Evolutionary conservation across 2,888 invertebrate species (phyloP), one percentile per base, ranked within the genome.

Genomic region (Megaustenia siamemsis): DNA sequence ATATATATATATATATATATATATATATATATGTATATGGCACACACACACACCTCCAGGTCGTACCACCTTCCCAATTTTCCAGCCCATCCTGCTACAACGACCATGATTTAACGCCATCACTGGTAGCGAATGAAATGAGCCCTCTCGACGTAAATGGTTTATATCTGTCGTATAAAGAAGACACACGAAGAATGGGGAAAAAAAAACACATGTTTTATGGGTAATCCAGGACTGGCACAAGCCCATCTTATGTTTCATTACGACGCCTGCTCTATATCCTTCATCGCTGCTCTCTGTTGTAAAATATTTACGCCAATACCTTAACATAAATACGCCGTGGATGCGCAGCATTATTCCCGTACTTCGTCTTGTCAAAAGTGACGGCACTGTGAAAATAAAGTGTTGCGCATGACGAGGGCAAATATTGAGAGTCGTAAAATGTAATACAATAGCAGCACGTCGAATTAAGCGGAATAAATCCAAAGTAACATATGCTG

Each of bases 231-330:
- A 1, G 32, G 63, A 32, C 28, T 32, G 32, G 32, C 28, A 32
- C 15, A 63, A 63, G 32, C 32, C 10, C 32, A 63, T 32, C 71
- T 12, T 43, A 45, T n/a, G 28, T 43, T 71, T 71, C 71, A 43
- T 15, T 49, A 49, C 49, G 49, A 49, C 45, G 49, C 35, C 73
- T 73, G 73, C n/a, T 28, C 28, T 35, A 2, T 49, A 28, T 73
- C 73, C 49, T 18, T 73, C 73, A 73, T 3, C 73, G 21, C 4
- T 32, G 73, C 12, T 49, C 18, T 21, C 24, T 73, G 73, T 73
- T 73, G 73, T 49, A 45, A 73, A 73, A 73, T 73, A 73, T 49
- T 73, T 73, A 49, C 32, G 35, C 32, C 28, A 73, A 32, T 32
- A 49, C 49, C 32, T 45, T 73, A 49, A 73, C 24, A 73, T 49